These are phyloP conservation scores for Pseudoatta argentina DNA, from an alignment of 1,140 invertebrate genomes.

Conservation along the genomic window DNA sequence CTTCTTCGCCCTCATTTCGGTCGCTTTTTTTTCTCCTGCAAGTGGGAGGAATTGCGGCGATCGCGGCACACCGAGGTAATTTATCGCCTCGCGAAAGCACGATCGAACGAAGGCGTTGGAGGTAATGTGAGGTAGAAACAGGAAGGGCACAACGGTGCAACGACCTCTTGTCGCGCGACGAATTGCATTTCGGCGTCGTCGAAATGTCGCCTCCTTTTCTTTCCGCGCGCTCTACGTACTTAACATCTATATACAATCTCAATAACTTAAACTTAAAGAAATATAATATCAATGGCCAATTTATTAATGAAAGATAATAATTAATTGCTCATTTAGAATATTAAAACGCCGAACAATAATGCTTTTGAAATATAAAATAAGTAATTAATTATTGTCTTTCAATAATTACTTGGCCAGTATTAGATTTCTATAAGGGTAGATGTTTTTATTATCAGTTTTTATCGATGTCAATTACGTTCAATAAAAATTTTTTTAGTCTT, in stretches of 20 bases:
- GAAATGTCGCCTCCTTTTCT: conserved; percentile 51
- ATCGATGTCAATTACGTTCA: background rate
- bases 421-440: too few relatives aligned
- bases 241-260: background rate
- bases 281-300: too few relatives aligned
- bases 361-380: too few relatives aligned
- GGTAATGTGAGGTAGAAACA: conserved; percentile 69
- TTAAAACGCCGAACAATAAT: too few relatives aligned
- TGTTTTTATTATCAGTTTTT: background rate
- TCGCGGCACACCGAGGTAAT: conserved; percentile 53
- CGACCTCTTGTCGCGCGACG: conserved; percentile 68
- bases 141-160: conserved; percentile 68
- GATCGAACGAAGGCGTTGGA: conserved; percentile 59
- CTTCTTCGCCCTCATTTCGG: conserved; percentile 26
- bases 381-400: too few relatives aligned
- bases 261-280: background rate
- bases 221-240: conserved; percentile 2
- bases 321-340: too few relatives aligned
- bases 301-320: too few relatives aligned
- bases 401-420: too few relatives aligned
- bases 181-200: conserved; percentile 71
- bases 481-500: background rate
- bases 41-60: conserved; percentile 54
- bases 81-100: conserved; percentile 43
- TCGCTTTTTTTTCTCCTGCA: background rate